Base-by-base conservation (phyloP, 2,113 vertebrate genomes). In the Rynchops niger region DNA sequence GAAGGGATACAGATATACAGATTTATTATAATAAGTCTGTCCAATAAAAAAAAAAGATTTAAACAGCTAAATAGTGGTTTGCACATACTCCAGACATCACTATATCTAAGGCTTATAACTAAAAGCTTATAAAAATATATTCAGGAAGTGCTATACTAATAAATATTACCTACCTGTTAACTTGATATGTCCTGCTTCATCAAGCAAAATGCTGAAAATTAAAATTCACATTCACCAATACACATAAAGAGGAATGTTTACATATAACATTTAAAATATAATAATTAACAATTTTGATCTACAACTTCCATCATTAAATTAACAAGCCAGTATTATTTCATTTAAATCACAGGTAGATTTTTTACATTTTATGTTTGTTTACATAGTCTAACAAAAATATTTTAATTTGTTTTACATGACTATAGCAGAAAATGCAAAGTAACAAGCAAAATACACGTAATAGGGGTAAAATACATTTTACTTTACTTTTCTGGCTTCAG, bases 171-270 rank as follows among this genome's bases (percentile, higher is more conserved):
- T 98, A 99, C 99, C 99, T 99, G 99, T 99, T 99, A 99, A 98
- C 97, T 99, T 99, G 99, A 99, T 99, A 98, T 99, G 99, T 99
- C 99, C 99, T 98, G 99, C 98, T 99, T 99, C 99, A 98, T 99
- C 99, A 98, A 99, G 99, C 98, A 99, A 99, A 99, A 99, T 99
- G 98, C 99, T 99, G 99, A 98, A 99, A 99, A 98, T 99, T 96
- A 99, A 99, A 98, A 99, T 96, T 97, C 96, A 98, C 96, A 99
- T 98, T 99, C 96, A 98, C 98, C 96, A 98, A 98, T 92, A 98
- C 94, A 97, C 88, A 96, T 98, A 97, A 81, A 98, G 91, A 97
- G 58, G 95, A 97, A 94, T 79, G 90, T 88, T 97, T 91, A 87
- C 55, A 97, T 56, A 83, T 69, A 95, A 94, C 53, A 98, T 70